A percentile compares a stretch with the other conserved stretches of the same genome.
Conservation (phyloP, 1,140 invertebrate species). For the Trichomalopsis sarcophagae region DNA sequence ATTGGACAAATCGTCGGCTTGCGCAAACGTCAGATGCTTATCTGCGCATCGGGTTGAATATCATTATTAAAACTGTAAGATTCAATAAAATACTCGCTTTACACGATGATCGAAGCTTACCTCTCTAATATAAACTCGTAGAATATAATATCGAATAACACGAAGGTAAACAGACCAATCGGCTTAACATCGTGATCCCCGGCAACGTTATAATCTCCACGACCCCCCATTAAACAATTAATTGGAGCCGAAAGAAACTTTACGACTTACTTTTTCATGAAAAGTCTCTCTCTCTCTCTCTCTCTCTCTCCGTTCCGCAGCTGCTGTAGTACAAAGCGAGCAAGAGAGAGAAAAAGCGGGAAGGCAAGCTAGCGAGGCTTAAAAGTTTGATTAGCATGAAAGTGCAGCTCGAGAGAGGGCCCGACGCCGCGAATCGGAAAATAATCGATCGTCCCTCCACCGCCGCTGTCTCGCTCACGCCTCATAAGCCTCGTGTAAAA, state of each 20-base stretch:
- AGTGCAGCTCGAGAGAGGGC: constrained; percentile 6
- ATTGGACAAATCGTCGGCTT: too few species aligned
- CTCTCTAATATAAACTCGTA: too few species aligned
- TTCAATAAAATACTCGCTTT: too few species aligned
- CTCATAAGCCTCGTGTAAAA: constrained; percentile 29
- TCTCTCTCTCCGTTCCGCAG: background rate
- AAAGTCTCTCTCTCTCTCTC: too few species aligned
- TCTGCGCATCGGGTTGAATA: too few species aligned
- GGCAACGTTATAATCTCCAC: background rate
- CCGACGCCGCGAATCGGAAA: constrained; percentile 36
- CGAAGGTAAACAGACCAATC: background rate
- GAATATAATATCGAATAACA: background rate
- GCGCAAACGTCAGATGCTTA: too few species aligned
- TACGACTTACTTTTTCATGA: too few species aligned
- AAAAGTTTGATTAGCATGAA: constrained; percentile 46
- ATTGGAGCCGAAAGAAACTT: constrained; percentile 1
- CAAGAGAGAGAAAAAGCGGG: background rate
- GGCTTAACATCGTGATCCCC: background rate
- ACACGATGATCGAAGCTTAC: too few species aligned
- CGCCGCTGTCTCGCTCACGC: background rate
- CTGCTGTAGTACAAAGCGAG: background rate
- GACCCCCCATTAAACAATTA: background rate
- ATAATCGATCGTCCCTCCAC: constrained; percentile 41
- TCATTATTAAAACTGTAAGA: too few species aligned
- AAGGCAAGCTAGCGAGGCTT: background rate